A percentile compares a stretch with the other conserved stretches of the same genome.
Conservation (phyloP, 2,797 vertebrate species). For the Pipistrellus pipistrellus region DNA sequence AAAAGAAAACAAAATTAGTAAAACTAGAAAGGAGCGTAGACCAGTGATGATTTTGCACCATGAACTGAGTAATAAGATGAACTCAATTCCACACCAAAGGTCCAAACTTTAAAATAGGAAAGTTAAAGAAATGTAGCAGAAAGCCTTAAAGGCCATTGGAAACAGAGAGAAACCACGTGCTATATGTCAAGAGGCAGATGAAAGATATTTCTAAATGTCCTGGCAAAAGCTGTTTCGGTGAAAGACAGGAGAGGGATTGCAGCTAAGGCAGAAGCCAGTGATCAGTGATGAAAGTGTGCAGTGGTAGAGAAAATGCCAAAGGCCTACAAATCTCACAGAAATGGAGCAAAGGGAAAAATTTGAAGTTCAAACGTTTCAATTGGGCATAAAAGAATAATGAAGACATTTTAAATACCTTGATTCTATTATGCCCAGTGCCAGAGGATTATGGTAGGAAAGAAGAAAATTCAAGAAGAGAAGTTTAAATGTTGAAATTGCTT, state of each 20-base stretch:
- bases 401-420: not conserved
- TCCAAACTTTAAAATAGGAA: slow-evolving; percentile 2
- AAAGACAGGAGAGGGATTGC: not conserved
- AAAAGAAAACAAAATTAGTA: not conserved
- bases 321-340: not conserved
- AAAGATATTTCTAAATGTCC: slow-evolving; percentile 43
- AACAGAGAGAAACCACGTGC: not conserved
- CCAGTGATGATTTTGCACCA: not conserved
- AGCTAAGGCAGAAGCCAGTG: not conserved
- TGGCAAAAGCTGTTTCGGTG: not conserved
- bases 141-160: not conserved
- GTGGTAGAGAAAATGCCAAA: not conserved
- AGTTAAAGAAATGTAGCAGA: not conserved
- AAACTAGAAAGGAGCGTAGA: not conserved
- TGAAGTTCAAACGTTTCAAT: not conserved
- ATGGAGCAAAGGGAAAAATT: not conserved
- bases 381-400: not conserved
- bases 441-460: not conserved
- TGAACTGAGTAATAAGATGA: not conserved
- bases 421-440: not conserved
- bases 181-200: not conserved
- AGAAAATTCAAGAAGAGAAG: not conserved
- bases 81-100: not conserved
- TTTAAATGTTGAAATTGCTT: not conserved
- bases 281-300: not conserved